These are phyloP conservation scores for Drosophila rellima DNA, from an alignment of 2,888 invertebrate species.

Conservation along the genomic window DNA sequence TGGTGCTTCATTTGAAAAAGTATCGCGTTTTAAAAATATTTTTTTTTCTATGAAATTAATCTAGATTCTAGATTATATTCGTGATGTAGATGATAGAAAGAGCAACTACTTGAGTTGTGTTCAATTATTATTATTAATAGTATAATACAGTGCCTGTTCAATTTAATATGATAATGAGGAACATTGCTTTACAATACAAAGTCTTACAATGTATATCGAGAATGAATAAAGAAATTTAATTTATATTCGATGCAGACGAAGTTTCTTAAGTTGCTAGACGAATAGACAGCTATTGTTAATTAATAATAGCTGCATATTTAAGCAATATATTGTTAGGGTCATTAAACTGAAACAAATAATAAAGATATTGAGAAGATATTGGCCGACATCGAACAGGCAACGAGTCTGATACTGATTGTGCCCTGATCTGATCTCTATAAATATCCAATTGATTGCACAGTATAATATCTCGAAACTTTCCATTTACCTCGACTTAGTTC, in stretches of 20 bases:
- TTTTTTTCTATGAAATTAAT: no score
- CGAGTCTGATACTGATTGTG: background rate
- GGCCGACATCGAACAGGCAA: background rate
- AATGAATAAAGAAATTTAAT: background rate
- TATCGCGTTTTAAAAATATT: no score
- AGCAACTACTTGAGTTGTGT: background rate
- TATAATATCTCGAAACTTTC: conserved; percentile 6
- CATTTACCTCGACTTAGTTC: background rate
- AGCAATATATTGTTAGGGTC: conserved; percentile 15
- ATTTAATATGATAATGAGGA: background rate
- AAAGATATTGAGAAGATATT: background rate
- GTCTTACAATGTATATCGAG: background rate
- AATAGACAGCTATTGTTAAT: background rate
- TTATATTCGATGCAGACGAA: no score
- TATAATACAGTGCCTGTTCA: background rate
- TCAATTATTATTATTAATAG: background rate
- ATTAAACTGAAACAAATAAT: conserved; percentile 34
- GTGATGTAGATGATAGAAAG: no score
- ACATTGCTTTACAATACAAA: background rate
- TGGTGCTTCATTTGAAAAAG: no score
- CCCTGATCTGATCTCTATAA: conserved; percentile 3
- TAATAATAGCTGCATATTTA: background rate
- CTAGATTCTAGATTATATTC: background rate
- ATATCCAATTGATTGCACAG: conserved; percentile 18
- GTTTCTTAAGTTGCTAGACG: background rate